phyloP scores from a whole-genome alignment of 2,888 invertebrate genomes.

The Hymenopus coronatus region DNA sequence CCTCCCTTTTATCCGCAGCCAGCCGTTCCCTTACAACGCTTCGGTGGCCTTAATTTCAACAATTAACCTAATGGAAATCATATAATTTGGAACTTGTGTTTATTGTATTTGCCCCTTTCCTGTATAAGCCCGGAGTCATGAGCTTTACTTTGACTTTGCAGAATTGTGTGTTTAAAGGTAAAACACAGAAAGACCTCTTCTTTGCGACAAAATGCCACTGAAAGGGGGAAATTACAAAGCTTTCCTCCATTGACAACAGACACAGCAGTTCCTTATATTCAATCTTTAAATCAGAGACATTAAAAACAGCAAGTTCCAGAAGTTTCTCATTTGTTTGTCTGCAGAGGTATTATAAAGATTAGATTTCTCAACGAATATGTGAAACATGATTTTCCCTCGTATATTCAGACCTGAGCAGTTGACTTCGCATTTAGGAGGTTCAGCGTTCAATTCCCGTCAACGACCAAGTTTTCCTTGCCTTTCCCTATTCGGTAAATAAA shows the following conservation, averaged over 20 bases:
- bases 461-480: no score
- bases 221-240: background rate
- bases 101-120: slow-evolving; percentile 32
- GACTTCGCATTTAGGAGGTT: no score
- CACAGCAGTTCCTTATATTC: no score
- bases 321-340: no score
- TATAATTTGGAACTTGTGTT: slow-evolving; percentile 37
- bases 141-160: background rate
- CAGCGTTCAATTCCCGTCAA: no score
- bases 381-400: no score
- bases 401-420: no score
- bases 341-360: no score
- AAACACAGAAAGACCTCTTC: background rate
- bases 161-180: background rate
- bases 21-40: slow-evolving; percentile 20
- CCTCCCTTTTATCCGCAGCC: background rate
- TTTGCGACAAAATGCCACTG: background rate
- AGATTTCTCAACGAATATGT: no score
- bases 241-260: background rate
- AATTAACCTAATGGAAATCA: slow-evolving; percentile 37
- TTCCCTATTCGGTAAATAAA: no score
- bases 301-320: no score
- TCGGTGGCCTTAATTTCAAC: slow-evolving; percentile 35
- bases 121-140: slow-evolving; percentile 1
- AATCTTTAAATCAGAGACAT: no score